phyloP scores from a whole-genome alignment of 2,113 vertebrate species.

The Rattus rattus region DNA sequence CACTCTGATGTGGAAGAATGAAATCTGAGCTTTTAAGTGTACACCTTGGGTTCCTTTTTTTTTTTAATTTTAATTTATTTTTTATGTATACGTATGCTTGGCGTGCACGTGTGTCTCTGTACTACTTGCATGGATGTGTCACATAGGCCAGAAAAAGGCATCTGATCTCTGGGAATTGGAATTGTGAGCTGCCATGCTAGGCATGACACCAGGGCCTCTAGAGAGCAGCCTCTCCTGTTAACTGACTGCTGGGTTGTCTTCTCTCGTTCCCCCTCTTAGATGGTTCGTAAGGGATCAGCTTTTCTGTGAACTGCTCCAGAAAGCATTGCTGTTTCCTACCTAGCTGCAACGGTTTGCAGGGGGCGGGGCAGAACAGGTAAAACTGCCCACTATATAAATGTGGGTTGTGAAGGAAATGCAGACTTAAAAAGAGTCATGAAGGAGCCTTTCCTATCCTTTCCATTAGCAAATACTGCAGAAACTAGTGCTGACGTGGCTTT shows the following conservation, averaged over 20 bases:
- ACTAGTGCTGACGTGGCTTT: not conserved
- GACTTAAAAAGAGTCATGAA: not conserved
- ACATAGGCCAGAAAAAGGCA: not conserved
- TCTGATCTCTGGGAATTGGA: too few relatives aligned
- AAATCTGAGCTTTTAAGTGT: not conserved
- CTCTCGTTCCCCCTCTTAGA: not conserved
- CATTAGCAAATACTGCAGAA: constrained; percentile 21
- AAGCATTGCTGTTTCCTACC: not conserved
- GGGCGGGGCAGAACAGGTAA: too few relatives aligned
- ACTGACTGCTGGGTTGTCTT: not conserved
- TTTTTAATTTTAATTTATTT: not conserved
- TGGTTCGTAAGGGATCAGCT: not conserved
- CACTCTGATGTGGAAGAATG: not conserved
- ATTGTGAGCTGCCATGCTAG: not conserved
- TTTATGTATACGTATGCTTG: not conserved
- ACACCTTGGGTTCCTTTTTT: not conserved
- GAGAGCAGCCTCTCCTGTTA: not conserved
- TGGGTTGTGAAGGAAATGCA: not conserved
- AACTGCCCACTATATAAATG: not conserved
- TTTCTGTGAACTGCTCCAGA: not conserved
- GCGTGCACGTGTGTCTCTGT: not conserved
- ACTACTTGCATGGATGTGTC: not conserved
- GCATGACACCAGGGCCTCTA: not conserved
- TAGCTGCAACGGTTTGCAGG: not conserved
- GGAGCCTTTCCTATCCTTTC: not conserved